Evolutionary conservation across 2,888 invertebrate genomes (phyloP).

Genomic region (Phyllotreta striolata): DNA sequence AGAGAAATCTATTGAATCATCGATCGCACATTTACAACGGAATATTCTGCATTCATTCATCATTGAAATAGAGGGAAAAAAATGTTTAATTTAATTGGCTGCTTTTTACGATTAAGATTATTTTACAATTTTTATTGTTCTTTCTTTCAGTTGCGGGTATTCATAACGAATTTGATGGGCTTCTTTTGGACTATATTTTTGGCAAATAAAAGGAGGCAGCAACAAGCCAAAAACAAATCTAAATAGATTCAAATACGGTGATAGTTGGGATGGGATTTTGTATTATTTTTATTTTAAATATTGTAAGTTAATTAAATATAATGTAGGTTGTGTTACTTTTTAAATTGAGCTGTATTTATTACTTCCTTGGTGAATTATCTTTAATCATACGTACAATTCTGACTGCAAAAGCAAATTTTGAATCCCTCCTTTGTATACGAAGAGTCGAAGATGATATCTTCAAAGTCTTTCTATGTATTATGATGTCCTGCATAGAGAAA

Average conservation of each 20-base stretch:
- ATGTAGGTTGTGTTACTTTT: too few relatives aligned
- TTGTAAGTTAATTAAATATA: background rate
- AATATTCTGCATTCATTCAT: too few relatives aligned
- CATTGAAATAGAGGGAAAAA: too few relatives aligned
- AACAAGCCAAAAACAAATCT: constrained; percentile 48
- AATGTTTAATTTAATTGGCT: too few relatives aligned
- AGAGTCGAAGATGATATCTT: too few relatives aligned
- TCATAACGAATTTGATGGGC: constrained; percentile 77
- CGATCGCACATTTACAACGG: background rate
- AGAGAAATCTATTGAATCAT: background rate
- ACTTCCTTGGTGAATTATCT: too few relatives aligned
- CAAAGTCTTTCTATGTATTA: too few relatives aligned
- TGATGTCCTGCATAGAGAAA: too few relatives aligned
- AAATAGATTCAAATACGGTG: constrained; percentile 22
- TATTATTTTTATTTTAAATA: constrained; percentile 12
- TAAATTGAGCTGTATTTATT: too few relatives aligned
- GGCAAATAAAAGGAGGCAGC: constrained; percentile 72
- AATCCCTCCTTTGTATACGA: too few relatives aligned
- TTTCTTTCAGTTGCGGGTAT: constrained; percentile 74
- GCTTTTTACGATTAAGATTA: background rate
- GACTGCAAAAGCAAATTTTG: too few relatives aligned
- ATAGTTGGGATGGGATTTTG: constrained; percentile 14
- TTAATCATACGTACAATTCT: too few relatives aligned
- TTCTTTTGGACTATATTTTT: constrained; percentile 82
- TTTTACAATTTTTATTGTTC: constrained; percentile 19